Evolutionary conservation across 1,140 invertebrate species (phyloP), one percentile per base, ranked within the genome.

Genomic region (Pseudachorutes palmiensis): DNA sequence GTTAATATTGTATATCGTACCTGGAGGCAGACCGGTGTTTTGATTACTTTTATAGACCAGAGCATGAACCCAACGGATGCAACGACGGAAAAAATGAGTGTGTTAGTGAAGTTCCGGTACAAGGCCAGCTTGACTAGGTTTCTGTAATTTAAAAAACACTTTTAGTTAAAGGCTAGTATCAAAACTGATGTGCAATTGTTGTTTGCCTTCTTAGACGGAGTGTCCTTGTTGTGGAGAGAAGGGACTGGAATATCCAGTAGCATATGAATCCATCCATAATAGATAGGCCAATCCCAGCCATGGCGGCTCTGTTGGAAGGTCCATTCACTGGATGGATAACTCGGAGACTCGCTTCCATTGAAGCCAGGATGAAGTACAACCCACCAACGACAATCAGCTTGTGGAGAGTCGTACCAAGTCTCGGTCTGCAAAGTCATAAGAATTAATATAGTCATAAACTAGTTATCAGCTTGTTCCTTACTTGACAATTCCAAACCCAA

Each of bases 401-500:
- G 78, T 93, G 90, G 63, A 95, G 80, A 69, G 89, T 88, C 5
- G 89, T 84, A 45, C 93, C 92, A 49, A 96, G 79, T 48, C 92
- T 83, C 1, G 92, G 93, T 77, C 88, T 90, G 75, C 28, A 77
- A 75, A 61, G 66, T 76, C 74, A 51, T 5, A 41, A 70, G 67
- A 66, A n/a, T n/a, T n/a, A n/a, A n/a, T n/a, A n/a, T n/a, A n/a
- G n/a, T n/a, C n/a, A n/a, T n/a, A n/a, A n/a, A n/a, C n/a, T n/a
- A n/a, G n/a, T n/a, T n/a, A n/a, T n/a, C n/a, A n/a, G n/a, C n/a
- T n/a, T n/a, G n/a, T n/a, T n/a, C n/a, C 84, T 83, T 78, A 91
- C 89, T 95, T 97, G 69, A 96, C 92, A 75, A 97, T 94, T 33
- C 94, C 94, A 82, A 94, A 97, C 49, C 94, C 94, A 55, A 96